Conservation (phyloP, 2,797 vertebrate species). For the Aplochiton taeniatus region DNA sequence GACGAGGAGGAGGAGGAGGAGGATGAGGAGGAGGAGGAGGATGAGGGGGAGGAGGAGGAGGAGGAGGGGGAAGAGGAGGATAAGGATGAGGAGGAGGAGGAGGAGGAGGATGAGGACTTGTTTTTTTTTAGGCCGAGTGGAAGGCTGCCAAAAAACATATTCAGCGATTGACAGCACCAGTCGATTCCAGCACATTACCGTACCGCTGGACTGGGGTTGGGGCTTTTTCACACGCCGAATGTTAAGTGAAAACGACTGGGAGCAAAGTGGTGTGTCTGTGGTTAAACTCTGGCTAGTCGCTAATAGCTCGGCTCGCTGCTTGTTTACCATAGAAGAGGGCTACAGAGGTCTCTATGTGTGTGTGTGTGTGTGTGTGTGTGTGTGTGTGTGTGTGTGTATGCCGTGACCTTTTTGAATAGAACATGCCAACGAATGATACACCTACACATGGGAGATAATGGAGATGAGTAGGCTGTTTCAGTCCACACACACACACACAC, state of each 20-base stretch:
- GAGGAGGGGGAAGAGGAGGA: neutral
- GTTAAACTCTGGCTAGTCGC: neutral
- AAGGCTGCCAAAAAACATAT: too few relatives aligned
- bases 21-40: neutral
- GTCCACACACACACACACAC: neutral
- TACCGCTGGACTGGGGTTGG: too few relatives aligned
- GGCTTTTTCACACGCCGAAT: too few relatives aligned
- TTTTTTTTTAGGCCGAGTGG: too few relatives aligned
- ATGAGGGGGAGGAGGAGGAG: neutral
- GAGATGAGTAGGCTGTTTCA: neutral
- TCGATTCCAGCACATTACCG: too few relatives aligned
- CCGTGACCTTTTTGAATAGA: neutral
- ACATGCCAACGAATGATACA: conserved; percentile 12
- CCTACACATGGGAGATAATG: conserved; percentile 31
- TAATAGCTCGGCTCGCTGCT: neutral
- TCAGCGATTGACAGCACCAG: too few relatives aligned
- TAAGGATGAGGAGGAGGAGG: neutral
- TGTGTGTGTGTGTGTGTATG: neutral
- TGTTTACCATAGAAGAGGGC: neutral
- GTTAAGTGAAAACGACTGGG: too few relatives aligned
- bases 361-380: neutral
- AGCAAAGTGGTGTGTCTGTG: neutral
- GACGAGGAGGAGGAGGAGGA: neutral
- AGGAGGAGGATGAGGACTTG: neutral
- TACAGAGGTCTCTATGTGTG: neutral